These are phyloP conservation scores for Drosophila tropicalis DNA, from an alignment of 1,140 invertebrate species.

Conservation along the genomic window DNA sequence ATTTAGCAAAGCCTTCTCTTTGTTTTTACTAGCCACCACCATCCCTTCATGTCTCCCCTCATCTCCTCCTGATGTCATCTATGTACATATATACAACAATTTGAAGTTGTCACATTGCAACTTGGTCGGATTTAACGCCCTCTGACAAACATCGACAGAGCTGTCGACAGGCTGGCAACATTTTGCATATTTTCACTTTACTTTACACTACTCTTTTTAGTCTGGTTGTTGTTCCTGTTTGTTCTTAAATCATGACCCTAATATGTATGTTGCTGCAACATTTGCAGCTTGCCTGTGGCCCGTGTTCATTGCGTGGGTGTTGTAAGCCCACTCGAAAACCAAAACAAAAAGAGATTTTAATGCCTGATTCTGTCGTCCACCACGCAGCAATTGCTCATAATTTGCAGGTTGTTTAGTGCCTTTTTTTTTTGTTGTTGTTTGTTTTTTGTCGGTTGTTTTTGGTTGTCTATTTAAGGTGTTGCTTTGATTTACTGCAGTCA, in stretches of 20 bases:
- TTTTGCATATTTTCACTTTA: slow-evolving; percentile 55
- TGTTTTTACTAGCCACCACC: slow-evolving; percentile 9
- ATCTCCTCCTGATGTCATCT: background rate
- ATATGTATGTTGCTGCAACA: slow-evolving; percentile 58
- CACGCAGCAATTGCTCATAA: slow-evolving; percentile 56
- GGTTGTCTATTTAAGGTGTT: slow-evolving; percentile 50
- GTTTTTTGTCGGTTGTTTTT: too few species aligned
- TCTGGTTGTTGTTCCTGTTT: background rate
- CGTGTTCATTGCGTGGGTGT: slow-evolving; percentile 31
- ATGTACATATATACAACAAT: too few species aligned
- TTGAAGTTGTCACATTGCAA: too few species aligned
- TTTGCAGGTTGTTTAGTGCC: slow-evolving; percentile 57
- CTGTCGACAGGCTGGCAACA: slow-evolving; percentile 45
- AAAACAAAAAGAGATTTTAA: slow-evolving; percentile 32
- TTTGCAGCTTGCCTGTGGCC: slow-evolving; percentile 36
- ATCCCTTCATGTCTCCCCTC: background rate
- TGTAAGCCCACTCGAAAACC: slow-evolving; percentile 38
- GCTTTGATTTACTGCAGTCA: slow-evolving; percentile 47
- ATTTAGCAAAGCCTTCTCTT: slow-evolving; percentile 56
- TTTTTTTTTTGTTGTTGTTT: background rate
- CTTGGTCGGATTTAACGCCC: too few species aligned
- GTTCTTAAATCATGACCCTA: slow-evolving; percentile 50
- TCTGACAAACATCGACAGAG: slow-evolving; percentile 36
- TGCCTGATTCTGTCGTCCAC: slow-evolving; percentile 34
- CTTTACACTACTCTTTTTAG: slow-evolving; percentile 11